Evolutionary conservation across 2,888 invertebrate genomes (phyloP), one percentile per base, ranked within the genome.

Genomic region (Nemotelus nigrinus): DNA sequence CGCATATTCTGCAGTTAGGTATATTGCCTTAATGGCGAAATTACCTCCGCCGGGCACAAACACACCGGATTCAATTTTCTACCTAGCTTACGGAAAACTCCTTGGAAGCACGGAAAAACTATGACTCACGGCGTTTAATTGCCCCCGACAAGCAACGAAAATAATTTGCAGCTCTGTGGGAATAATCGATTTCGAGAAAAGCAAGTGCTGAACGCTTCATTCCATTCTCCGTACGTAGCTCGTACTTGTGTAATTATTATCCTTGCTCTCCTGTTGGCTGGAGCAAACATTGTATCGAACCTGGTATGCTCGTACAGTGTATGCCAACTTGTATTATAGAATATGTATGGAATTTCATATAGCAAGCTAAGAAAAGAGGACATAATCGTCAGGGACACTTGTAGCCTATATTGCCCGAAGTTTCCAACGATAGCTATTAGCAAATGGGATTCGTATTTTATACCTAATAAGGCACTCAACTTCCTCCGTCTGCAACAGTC

Each of bases 181-280:
- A 74, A 74, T 74, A 74, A 74, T 74, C 74, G 74, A 74, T 74
- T 74, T 47, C 60, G 58, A 25, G 74, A 74, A 74, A 74, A 60
- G 70, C 70, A 70, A 70, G 70, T 70, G 70, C 45, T 55, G 53
- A 53, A 41, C 70, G 53, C 70, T 43, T 70, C 70, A 2, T 55
- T 70, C 55, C 55, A 7, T n/a, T 0, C 25, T 43, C 55, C 70
- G 55, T 25, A 25, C 25, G 25, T 25, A 25, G 25, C 25, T 25
- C 25, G 25, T 25, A 1, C 1, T 25, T 25, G 25, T 25, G 25
- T 70, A 8, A 47, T 55, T 70, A 10, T 68, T 58, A 58, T 44
- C 60, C 58, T 39, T 58, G 44, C 48, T n/a, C 39, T 48, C 60
- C 44, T 50, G 47, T n/a, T 50, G 5, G n/a, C 71, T 45, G 53